Evolutionary conservation across 2,113 vertebrate genomes (phyloP).

Genomic region (Etheostoma spectabile): DNA sequence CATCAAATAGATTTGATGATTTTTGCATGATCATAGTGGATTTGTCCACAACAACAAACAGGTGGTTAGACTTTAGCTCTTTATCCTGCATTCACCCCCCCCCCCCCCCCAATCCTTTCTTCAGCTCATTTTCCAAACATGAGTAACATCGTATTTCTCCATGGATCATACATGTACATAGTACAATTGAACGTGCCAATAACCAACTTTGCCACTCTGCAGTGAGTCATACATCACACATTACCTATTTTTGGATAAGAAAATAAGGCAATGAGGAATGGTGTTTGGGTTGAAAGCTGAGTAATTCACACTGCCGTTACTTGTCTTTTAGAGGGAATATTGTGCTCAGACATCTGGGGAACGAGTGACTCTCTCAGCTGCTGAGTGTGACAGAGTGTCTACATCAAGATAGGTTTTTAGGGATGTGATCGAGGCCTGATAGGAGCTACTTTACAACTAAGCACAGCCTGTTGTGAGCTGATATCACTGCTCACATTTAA

Average conservation of each 20-base stretch:
- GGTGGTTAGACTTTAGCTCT: slow-evolving; percentile 1
- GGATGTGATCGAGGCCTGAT: slow-evolving; percentile 64
- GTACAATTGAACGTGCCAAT: slow-evolving; percentile 23
- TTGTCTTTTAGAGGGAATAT: slow-evolving; percentile 71
- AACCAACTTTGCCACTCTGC: neutral
- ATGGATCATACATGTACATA: neutral
- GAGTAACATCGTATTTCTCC: neutral
- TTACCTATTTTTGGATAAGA: slow-evolving; percentile 31
- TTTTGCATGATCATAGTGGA: neutral
- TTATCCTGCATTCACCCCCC: neutral
- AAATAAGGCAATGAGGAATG: slow-evolving; percentile 40
- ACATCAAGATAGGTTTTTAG: slow-evolving; percentile 70
- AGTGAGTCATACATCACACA: slow-evolving; percentile 54
- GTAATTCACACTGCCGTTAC: slow-evolving; percentile 59
- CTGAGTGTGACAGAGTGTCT: slow-evolving; percentile 51
- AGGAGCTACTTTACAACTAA: slow-evolving; percentile 42
- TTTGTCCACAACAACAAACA: slow-evolving; percentile 9
- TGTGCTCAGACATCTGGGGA: slow-evolving; percentile 62
- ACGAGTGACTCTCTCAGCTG: slow-evolving; percentile 54
- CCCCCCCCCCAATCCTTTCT: neutral
- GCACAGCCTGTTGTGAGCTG: slow-evolving; percentile 20
- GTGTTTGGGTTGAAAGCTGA: slow-evolving; percentile 71
- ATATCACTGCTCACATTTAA: slow-evolving; percentile 1
- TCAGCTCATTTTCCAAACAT: slow-evolving; percentile 1
- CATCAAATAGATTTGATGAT: neutral